These are phyloP conservation scores for Prinia subflava DNA, from an alignment of 2,113 vertebrate genomes.

Conservation along the genomic window DNA sequence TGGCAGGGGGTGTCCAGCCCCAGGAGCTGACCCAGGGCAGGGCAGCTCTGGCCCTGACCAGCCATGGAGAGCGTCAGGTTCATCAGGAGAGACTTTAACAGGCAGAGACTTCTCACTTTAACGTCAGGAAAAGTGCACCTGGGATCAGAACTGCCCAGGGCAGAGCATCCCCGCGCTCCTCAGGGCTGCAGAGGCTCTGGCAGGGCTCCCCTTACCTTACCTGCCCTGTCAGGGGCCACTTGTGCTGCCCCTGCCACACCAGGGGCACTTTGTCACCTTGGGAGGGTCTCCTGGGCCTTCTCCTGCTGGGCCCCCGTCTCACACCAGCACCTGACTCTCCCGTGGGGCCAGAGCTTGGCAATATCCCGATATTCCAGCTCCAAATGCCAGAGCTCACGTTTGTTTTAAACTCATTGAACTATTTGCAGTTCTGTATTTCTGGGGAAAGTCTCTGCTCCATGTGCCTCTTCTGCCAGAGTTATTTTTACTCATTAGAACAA, in stretches of 20 bases:
- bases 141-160: rapidly evolving
- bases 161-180: neutral
- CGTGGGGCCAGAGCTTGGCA: rapidly evolving
- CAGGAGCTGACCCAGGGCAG: neutral
- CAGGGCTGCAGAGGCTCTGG: neutral
- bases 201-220: rapidly evolving
- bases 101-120: too few species aligned
- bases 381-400: neutral
- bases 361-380: neutral
- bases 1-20: neutral
- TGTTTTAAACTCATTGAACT: neutral
- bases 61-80: neutral
- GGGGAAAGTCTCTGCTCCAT: neutral
- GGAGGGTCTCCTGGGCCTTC: neutral
- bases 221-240: neutral
- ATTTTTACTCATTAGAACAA: neutral
- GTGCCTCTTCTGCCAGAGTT: neutral
- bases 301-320: neutral
- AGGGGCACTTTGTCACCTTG: neutral
- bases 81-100: neutral
- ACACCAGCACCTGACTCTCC: neutral
- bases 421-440: neutral
- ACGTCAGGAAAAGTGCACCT: too few species aligned
- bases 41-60: neutral
- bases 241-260: neutral